Base-by-base conservation (phyloP, 2,113 vertebrate species). In the Lepisosteus oculatus region DNA sequence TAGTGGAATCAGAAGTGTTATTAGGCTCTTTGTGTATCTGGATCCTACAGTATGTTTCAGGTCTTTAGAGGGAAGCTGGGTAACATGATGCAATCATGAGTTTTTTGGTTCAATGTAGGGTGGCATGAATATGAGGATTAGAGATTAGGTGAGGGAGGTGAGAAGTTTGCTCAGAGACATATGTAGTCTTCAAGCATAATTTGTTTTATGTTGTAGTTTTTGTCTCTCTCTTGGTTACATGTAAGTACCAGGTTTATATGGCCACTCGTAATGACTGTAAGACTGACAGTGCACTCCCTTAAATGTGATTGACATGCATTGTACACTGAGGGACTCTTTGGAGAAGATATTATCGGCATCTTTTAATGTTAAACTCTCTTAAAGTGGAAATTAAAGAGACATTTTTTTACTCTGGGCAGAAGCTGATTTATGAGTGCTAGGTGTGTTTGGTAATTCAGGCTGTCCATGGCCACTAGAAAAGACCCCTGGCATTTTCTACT, bases 341-440 rank as follows among this genome's bases (percentile, higher is more conserved):
- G n/a, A 55, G 81, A 61, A 59, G 81, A 88, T 82, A 80, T 5
- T 81, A 72, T 78, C 85, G 63, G 71, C 77, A 79, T 84, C 85
- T 70, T 80, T 0, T 83, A 84, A 81, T 79, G 62, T 69, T 81
- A 14, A 88, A 74, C 87, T 87, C 85, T 79, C 72, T 86, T 59
- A 43, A 68, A 15, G 43, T 45, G 76, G 61, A 85, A 90, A 92
- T 92, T 92, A 92, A 92, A 90, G 89, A 92, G 84, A 86, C 84
- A 47, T 66, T 47, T 88, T 90, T 83, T 88, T 89, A 92, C 89
- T 91, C 79, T 88, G 88, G 87, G 79, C 86, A 84, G 85, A 77
- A 5, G 76, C 83, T 78, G 87, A 87, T 93, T 93, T 91, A 89
- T 89, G 89, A 89, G 87, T 86, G 80, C 85, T 86, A 85, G 88